phyloP scores from a whole-genome alignment of 2,113 vertebrate species.

The Datnioides undecimradiatus region DNA sequence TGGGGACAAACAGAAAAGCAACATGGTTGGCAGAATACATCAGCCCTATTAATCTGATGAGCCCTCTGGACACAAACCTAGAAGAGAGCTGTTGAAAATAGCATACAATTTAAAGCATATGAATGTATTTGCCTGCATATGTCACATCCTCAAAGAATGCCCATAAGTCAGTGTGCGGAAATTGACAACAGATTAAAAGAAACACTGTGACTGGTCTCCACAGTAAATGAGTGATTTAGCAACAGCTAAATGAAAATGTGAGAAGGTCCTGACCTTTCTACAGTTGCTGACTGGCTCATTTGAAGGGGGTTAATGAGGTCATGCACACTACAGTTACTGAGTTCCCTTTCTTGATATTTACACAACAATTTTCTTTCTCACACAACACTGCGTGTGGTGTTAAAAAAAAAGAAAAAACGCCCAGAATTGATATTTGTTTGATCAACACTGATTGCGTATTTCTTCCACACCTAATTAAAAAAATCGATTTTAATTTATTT shows the following conservation, averaged over 20 bases:
- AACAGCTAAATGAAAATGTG: slow-evolving; percentile 31
- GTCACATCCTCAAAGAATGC: background rate
- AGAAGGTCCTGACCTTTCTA: slow-evolving; percentile 31
- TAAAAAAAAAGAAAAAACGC: too few relatives aligned
- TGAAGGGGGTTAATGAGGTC: slow-evolving; percentile 50
- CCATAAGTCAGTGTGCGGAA: background rate
- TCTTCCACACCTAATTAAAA: background rate
- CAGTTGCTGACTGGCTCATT: slow-evolving; percentile 30
- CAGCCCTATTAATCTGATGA: slow-evolving; percentile 28
- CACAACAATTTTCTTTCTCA: background rate
- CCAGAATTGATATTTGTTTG: background rate
- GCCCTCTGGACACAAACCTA: slow-evolving; percentile 19
- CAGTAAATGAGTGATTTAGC: background rate
- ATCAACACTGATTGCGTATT: background rate
- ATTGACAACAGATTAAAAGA: background rate
- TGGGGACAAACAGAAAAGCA: slow-evolving; percentile 5
- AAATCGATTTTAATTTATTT: background rate
- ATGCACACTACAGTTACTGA: background rate
- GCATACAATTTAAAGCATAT: background rate
- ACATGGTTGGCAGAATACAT: slow-evolving; percentile 11
- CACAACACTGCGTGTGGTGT: too few relatives aligned
- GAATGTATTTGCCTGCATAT: slow-evolving; percentile 12
- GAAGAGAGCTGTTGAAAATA: slow-evolving; percentile 22
- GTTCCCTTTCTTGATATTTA: background rate
- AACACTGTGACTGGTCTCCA: background rate